Evolutionary conservation across 2,113 vertebrate genomes (phyloP).

Genomic region (Toxotes chatareus): DNA sequence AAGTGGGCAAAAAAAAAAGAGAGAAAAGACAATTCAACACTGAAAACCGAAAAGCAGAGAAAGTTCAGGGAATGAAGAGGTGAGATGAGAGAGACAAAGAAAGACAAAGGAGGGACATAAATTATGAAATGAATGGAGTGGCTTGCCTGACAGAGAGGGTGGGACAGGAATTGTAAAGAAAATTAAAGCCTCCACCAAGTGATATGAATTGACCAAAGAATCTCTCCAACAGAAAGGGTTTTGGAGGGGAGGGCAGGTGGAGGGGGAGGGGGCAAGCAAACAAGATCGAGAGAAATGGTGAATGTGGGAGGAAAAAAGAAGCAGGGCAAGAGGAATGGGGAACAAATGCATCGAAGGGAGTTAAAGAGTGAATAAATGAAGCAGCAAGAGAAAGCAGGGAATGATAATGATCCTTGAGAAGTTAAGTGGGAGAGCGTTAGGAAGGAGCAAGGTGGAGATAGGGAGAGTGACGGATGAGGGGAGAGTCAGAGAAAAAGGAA

Average conservation of each 20-base stretch:
- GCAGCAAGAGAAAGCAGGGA: constrained; percentile 48
- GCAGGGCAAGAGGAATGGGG: constrained; percentile 24
- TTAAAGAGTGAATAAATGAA: constrained; percentile 75
- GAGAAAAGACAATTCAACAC: neutral
- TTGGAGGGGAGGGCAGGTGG: neutral
- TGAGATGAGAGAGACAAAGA: constrained; percentile 27
- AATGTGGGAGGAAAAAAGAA: constrained; percentile 1
- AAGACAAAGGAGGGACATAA: constrained; percentile 38
- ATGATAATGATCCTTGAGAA: constrained; percentile 69
- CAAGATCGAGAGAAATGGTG: constrained; percentile 21
- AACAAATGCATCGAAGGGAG: constrained; percentile 50
- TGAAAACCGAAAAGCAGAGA: neutral
- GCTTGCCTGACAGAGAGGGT: constrained; percentile 38
- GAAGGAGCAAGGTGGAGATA: constrained; percentile 63
- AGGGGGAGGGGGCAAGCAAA: no score
- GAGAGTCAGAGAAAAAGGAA: constrained; percentile 36
- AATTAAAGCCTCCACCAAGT: constrained; percentile 46
- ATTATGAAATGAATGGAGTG: constrained; percentile 45
- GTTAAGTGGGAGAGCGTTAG: constrained; percentile 61
- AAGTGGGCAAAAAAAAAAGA: neutral
- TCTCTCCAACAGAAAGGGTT: constrained; percentile 21
- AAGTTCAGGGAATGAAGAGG: constrained; percentile 33
- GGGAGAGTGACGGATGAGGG: constrained; percentile 73
- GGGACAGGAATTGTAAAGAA: constrained; percentile 42
- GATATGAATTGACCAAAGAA: constrained; percentile 50